Evolutionary conservation across 2,113 vertebrate genomes (phyloP).

Genomic region (Thalassarche chlororhynchos): DNA sequence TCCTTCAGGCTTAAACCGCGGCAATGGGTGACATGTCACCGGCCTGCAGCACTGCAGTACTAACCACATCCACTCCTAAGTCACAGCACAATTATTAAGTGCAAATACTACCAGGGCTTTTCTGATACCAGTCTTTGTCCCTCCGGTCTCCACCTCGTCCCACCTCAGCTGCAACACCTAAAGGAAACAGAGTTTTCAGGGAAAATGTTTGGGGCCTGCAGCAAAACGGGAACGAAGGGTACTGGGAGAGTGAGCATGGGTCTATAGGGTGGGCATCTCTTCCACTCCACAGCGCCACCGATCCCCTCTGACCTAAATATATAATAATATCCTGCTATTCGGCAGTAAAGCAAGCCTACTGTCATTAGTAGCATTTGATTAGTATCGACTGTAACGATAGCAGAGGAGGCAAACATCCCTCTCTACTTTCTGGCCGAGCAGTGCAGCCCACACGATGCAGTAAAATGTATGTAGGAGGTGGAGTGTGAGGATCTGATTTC

Average conservation of each 20-base stretch:
- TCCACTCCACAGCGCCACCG: background rate
- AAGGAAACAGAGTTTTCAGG: background rate
- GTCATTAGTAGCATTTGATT: background rate
- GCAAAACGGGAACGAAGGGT: fast-evolving
- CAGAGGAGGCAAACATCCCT: background rate
- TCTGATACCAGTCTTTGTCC: no score
- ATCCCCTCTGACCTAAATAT: background rate
- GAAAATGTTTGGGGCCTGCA: background rate
- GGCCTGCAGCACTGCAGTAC: background rate
- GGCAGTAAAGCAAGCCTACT: background rate
- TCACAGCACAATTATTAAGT: background rate
- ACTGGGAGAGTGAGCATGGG: background rate
- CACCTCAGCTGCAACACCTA: background rate
- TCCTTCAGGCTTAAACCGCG: background rate
- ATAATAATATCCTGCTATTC: background rate
- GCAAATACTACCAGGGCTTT: background rate
- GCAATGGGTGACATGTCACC: background rate
- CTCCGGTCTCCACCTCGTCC: background rate
- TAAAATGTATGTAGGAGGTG: fast-evolving
- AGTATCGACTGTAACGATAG: background rate
- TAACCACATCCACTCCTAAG: background rate
- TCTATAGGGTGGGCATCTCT: background rate
- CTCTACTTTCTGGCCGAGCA: background rate
- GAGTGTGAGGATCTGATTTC: background rate
- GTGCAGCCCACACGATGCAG: background rate